These are phyloP conservation scores for Rhaphigaster nebulosa DNA, from an alignment of 2,888 invertebrate genomes.

Conservation along the genomic window DNA sequence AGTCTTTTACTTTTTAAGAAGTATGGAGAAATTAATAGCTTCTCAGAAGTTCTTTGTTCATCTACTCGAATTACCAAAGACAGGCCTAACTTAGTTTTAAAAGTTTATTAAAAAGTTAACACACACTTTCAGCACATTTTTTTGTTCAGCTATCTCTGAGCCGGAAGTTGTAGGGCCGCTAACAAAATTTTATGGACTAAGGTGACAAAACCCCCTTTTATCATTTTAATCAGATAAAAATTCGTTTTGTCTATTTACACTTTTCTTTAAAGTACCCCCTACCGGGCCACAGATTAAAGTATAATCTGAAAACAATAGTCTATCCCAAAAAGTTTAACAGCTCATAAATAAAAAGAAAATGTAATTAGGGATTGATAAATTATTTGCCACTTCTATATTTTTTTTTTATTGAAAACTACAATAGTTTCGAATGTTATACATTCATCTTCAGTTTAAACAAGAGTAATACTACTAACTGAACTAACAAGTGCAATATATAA, in stretches of 20 bases:
- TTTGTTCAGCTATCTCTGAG: neutral
- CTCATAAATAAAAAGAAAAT: neutral
- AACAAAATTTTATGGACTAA: neutral
- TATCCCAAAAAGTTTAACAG: neutral
- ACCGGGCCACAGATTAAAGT: neutral
- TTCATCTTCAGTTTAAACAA: too few relatives aligned
- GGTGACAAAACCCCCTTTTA: neutral
- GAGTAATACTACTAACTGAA: too few relatives aligned
- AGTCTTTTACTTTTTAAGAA: neutral
- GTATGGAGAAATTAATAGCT: neutral
- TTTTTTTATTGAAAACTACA: too few relatives aligned
- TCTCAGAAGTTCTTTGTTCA: neutral
- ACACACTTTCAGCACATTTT: neutral
- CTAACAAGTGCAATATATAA: too few relatives aligned
- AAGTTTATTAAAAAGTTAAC: constrained; percentile 42
- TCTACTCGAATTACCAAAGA: neutral
- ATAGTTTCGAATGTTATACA: too few relatives aligned
- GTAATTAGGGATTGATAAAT: too few relatives aligned
- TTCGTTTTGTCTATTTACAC: neutral
- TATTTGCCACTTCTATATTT: too few relatives aligned
- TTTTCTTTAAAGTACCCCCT: neutral
- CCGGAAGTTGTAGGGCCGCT: neutral
- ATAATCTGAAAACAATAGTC: neutral
- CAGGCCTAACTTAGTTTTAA: neutral
- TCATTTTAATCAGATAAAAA: neutral